phyloP scores from a whole-genome alignment of 2,888 invertebrate species.

The Nomada fucata region DNA sequence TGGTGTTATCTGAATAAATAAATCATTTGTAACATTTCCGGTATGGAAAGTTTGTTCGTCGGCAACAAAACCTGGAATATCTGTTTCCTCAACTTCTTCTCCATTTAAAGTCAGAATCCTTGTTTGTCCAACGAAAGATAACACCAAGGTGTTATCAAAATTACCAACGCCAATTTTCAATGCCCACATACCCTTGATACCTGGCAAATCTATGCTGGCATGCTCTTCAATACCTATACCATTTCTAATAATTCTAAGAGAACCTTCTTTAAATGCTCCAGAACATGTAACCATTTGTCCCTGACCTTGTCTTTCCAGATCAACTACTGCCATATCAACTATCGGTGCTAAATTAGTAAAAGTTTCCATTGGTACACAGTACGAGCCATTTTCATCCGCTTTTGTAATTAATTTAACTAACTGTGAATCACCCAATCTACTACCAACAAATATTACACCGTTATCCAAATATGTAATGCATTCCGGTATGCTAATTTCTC shows the following conservation, averaged over 20 bases:
- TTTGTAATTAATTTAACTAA: slow-evolving; percentile 94
- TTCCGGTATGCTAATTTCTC: slow-evolving; percentile 97
- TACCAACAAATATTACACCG: slow-evolving; percentile 98
- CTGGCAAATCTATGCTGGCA: slow-evolving; percentile 97
- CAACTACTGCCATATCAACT: slow-evolving; percentile 98
- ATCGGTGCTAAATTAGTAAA: slow-evolving; percentile 99
- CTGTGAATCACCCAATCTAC: slow-evolving; percentile 98
- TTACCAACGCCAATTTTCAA: slow-evolving; percentile 89
- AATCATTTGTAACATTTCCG: slow-evolving; percentile 93
- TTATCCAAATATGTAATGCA: slow-evolving; percentile 99
- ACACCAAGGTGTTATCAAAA: slow-evolving; percentile 94
- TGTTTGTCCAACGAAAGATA: slow-evolving; percentile 99
- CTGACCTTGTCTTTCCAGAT: slow-evolving; percentile 98
- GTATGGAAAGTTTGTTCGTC: slow-evolving; percentile 98
- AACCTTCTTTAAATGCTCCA: slow-evolving; percentile 98
- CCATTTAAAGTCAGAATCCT: slow-evolving; percentile 95
- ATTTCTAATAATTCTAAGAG: slow-evolving; percentile 97
- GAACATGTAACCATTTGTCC: slow-evolving; percentile 99
- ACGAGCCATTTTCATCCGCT: slow-evolving; percentile 93
- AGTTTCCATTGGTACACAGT: slow-evolving; percentile 97
- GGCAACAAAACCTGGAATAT: slow-evolving; percentile 95
- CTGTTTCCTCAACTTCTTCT: slow-evolving; percentile 99
- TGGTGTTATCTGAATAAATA: slow-evolving; percentile 92
- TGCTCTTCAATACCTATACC: slow-evolving; percentile 99
- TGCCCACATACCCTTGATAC: slow-evolving; percentile 99